Conservation (phyloP, 2,797 vertebrate genomes). For the Apogon hyalosoma region DNA sequence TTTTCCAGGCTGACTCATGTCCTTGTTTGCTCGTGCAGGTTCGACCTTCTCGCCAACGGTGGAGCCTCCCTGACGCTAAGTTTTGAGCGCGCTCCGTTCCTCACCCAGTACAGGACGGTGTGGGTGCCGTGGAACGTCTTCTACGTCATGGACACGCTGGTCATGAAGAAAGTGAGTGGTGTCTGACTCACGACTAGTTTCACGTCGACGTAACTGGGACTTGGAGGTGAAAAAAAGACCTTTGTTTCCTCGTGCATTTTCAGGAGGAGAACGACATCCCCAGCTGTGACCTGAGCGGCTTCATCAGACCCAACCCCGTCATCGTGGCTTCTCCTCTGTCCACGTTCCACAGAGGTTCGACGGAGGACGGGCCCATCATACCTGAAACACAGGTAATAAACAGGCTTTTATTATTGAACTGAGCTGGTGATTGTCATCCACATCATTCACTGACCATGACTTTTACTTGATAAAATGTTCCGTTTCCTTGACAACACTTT, state of each 20-base stretch:
- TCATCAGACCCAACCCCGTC: slow-evolving; percentile 92
- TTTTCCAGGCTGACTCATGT: not conserved
- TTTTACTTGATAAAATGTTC: not conserved
- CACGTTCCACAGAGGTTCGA: slow-evolving; percentile 91
- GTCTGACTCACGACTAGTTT: not conserved
- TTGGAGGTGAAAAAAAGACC: not conserved
- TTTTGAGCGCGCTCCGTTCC: slow-evolving; percentile 94
- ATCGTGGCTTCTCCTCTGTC: slow-evolving; percentile 94
- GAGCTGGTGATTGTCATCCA: not conserved
- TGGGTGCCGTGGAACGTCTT: slow-evolving; percentile 99
- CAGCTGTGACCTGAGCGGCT: slow-evolving; percentile 96
- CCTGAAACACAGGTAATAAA: slow-evolving; percentile 95
- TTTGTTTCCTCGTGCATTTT: slow-evolving; percentile 11
- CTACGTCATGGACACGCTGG: slow-evolving; percentile 97
- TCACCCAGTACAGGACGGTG: slow-evolving; percentile 94
- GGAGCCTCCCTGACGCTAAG: slow-evolving; percentile 95
- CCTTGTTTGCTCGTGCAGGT: slow-evolving; percentile 81
- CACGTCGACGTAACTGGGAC: not conserved
- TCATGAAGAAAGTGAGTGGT: slow-evolving; percentile 91
- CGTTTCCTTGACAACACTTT: no score
- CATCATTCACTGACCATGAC: not conserved
- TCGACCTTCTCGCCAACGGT: slow-evolving; percentile 94
- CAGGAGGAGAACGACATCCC: slow-evolving; percentile 97
- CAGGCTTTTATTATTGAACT: not conserved
- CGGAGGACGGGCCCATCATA: slow-evolving; percentile 93